Conservation (phyloP, 92 coral and sea anemone species). For the Epizoanthus illoricatus region DNA sequence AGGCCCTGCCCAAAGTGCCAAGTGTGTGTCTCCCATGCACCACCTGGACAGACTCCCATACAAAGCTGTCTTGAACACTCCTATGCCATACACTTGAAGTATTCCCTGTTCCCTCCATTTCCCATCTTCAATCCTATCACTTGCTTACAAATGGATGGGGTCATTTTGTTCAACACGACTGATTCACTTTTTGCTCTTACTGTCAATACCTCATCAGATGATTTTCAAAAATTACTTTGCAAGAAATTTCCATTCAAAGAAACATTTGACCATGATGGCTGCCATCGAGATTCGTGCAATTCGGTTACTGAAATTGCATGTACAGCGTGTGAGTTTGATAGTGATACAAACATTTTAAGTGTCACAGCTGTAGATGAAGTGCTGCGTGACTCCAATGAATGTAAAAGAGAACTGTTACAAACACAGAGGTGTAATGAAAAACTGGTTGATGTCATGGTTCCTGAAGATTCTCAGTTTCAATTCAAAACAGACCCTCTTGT, state of each 20-base stretch:
- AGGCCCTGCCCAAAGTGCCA: constrained; percentile 55
- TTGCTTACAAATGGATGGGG: constrained; percentile 66
- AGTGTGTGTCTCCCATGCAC: background rate
- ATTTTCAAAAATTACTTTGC: background rate
- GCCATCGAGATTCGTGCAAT: background rate
- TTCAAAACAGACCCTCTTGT: background rate
- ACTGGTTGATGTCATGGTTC: background rate
- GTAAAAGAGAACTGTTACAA: background rate
- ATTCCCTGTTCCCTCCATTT: constrained; percentile 79
- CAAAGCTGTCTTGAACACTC: constrained; percentile 62
- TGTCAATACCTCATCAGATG: constrained; percentile 31
- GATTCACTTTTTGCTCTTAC: constrained; percentile 78
- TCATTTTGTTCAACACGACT: constrained; percentile 75
- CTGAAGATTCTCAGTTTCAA: background rate
- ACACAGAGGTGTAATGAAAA: background rate
- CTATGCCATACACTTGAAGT: constrained; percentile 71
- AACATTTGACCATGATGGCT: background rate
- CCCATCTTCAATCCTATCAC: constrained; percentile 73
- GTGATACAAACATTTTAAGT: background rate
- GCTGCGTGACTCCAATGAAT: background rate
- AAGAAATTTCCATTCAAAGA: background rate
- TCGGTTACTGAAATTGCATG: background rate
- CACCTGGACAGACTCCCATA: constrained; percentile 9
- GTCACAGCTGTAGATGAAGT: background rate
- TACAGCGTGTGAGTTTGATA: background rate